These are phyloP conservation scores for Pachliopta kotzebuea DNA, from an alignment of 2,888 invertebrate genomes.

Conservation along the genomic window DNA sequence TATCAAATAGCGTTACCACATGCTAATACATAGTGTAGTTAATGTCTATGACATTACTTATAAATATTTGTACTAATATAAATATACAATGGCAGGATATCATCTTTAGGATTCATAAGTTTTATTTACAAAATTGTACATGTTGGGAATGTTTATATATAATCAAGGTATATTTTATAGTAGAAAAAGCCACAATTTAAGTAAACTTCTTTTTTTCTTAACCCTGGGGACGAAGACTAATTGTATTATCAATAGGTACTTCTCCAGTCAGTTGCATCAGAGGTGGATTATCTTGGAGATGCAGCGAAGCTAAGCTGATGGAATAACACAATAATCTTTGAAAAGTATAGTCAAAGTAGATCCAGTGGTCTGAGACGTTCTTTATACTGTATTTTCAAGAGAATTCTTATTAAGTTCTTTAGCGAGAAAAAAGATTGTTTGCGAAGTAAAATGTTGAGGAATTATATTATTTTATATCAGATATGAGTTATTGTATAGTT, in stretches of 20 bases:
- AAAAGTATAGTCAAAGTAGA: conserved; percentile 19
- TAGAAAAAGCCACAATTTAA: neutral
- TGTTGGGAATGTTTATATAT: too few species aligned
- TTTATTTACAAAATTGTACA: too few species aligned
- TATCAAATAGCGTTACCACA: too few species aligned
- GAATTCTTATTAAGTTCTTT: conserved; percentile 14
- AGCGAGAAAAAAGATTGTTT: neutral
- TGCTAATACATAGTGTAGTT: too few species aligned
- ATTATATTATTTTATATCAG: neutral
- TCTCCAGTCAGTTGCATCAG: conserved; percentile 12
- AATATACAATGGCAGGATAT: neutral
- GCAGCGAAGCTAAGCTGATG: conserved; percentile 11
- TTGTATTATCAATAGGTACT: conserved; percentile 8
- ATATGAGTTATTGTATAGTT: neutral
- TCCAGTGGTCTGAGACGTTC: conserved; percentile 22
- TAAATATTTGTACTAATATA: too few species aligned
- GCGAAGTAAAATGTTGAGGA: neutral
- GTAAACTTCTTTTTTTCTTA: neutral
- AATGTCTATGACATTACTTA: too few species aligned
- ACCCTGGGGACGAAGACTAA: neutral
- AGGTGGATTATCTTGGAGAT: conserved; percentile 7
- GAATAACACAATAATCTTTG: conserved; percentile 33
- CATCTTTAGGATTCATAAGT: too few species aligned
- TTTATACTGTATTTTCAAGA: conserved; percentile 22
- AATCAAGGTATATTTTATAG: too few species aligned